phyloP scores from a whole-genome alignment of 2,113 vertebrate genomes.

The Illadopsis cleaveri region DNA sequence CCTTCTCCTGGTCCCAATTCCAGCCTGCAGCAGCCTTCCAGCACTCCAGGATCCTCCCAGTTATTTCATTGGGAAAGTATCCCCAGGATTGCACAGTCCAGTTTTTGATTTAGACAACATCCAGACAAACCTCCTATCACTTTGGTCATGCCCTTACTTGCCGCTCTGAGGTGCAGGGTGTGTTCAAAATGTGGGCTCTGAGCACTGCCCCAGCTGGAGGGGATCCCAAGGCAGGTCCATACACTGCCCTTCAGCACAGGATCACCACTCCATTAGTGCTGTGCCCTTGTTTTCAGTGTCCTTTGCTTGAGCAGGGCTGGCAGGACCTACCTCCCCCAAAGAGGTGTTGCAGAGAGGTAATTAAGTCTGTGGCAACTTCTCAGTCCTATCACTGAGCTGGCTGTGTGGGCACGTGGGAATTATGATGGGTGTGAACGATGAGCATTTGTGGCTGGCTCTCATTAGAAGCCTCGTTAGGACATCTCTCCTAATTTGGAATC shows the following conservation, averaged over 20 bases:
- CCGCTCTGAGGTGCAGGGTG: background rate
- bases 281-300: background rate
- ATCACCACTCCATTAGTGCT: background rate
- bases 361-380: background rate
- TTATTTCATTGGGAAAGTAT: background rate
- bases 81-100: fast-evolving
- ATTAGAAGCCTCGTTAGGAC: background rate
- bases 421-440: background rate
- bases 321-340: background rate
- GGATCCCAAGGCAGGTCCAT: background rate
- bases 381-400: fast-evolving
- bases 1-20: background rate
- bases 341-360: background rate
- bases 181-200: fast-evolving
- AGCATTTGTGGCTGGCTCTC: background rate
- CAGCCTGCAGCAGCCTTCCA: background rate
- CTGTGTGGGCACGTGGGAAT: background rate
- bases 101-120: background rate
- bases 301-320: fast-evolving
- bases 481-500: background rate
- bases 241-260: background rate
- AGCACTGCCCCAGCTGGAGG: fast-evolving
- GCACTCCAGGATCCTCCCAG: background rate
- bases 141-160: background rate
- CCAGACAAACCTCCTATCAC: background rate